phyloP scores from a whole-genome alignment of 1,140 invertebrate genomes.

The Drosophila kepulauana region DNA sequence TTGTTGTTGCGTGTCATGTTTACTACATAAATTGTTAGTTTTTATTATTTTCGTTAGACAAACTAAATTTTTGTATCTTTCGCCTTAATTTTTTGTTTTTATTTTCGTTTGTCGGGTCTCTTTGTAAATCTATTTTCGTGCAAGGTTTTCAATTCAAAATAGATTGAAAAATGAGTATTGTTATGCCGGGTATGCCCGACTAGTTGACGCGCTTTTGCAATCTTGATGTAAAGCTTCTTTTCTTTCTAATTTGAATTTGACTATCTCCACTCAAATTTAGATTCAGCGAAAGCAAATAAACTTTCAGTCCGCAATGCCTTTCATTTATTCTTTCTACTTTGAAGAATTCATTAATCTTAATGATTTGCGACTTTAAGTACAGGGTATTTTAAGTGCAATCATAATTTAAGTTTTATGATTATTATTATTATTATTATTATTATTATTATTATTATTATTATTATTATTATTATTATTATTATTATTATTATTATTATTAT shows the following conservation, averaged over 20 bases:
- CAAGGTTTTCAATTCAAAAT: slow-evolving; percentile 54
- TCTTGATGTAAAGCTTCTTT: background rate
- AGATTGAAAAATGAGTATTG: slow-evolving; percentile 28
- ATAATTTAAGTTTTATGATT: too few relatives aligned
- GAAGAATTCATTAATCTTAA: too few relatives aligned
- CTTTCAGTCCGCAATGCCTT: too few relatives aligned
- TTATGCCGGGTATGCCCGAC: background rate
- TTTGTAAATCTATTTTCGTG: slow-evolving; percentile 46
- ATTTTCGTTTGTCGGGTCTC: slow-evolving; percentile 41
- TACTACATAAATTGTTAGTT: slow-evolving; percentile 51
- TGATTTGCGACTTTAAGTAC: background rate
- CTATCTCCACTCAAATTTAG: too few relatives aligned
- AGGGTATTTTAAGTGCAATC: background rate
- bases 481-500: too few relatives aligned
- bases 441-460: too few relatives aligned
- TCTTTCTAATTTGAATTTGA: background rate
- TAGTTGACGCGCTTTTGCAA: background rate
- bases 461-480: too few relatives aligned
- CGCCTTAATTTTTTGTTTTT: slow-evolving; percentile 1
- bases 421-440: too few relatives aligned
- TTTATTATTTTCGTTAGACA: slow-evolving; percentile 41
- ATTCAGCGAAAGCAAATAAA: too few relatives aligned
- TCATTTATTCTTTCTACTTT: too few relatives aligned
- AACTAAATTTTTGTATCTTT: slow-evolving; percentile 23
- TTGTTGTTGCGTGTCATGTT: slow-evolving; percentile 30